A percentile compares a stretch with the other conserved stretches of the same genome.
Conservation (phyloP, 2,797 vertebrate species). For the Propithecus deckenii region DNA sequence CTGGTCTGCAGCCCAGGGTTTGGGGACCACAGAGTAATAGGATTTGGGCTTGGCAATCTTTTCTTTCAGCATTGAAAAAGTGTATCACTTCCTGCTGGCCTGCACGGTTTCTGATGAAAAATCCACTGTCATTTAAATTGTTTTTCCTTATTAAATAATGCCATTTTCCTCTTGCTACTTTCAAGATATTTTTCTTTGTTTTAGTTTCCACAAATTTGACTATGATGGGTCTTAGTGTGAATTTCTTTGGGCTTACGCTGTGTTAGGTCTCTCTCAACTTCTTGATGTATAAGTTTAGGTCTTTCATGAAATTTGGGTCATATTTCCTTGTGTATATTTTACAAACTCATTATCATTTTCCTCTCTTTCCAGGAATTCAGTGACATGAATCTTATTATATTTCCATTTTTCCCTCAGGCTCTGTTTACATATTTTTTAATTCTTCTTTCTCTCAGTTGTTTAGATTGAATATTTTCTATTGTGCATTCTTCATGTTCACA, state of each 20-base stretch:
- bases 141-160: background rate
- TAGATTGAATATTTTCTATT: background rate
- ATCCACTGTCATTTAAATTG: background rate
- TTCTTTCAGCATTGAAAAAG: background rate
- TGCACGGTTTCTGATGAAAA: background rate
- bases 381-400: background rate
- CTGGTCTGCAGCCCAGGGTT: too few relatives aligned
- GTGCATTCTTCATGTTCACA: background rate
- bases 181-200: background rate
- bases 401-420: background rate
- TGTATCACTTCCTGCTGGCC: background rate
- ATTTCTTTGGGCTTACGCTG: background rate
- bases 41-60: background rate
- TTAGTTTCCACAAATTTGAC: background rate
- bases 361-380: background rate
- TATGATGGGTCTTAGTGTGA: background rate
- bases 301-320: background rate
- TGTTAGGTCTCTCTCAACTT: background rate
- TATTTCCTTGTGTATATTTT: background rate
- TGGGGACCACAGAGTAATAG: background rate
- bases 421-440: background rate
- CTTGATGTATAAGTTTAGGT: background rate
- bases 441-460: background rate
- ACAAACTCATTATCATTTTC: background rate
- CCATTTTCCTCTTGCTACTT: background rate